Percentiles rank a stretch among this genome's conserved stretches.
Evolutionary conservation across 53 echinoderm and acorn worm genomes (phyloP).

Genomic region (Echinarachnius parma): DNA sequence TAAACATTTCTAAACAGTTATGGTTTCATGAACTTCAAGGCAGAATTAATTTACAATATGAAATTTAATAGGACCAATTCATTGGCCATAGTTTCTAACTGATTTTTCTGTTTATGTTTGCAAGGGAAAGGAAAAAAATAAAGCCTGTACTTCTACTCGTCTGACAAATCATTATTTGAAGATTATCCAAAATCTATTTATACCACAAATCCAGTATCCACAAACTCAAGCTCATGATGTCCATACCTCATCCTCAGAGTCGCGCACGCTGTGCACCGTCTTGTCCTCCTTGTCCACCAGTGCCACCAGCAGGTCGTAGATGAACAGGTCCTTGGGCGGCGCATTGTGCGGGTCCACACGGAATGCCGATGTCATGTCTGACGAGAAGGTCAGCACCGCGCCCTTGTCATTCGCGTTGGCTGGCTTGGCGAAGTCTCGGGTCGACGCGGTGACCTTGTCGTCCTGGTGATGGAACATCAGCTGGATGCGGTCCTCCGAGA

Average conservation of each 20-base stretch:
- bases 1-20: no score
- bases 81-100: no score
- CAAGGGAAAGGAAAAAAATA: no score
- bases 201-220: no score
- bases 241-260: slow-evolving; percentile 94
- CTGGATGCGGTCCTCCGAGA: slow-evolving; percentile 94
- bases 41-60: no score
- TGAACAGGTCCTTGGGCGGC: slow-evolving; percentile 76
- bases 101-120: no score
- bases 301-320: slow-evolving; percentile 84
- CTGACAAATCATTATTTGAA: no score
- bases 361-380: slow-evolving; percentile 89
- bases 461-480: slow-evolving; percentile 95
- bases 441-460: slow-evolving; percentile 88
- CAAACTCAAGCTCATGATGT: background rate
- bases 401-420: slow-evolving; percentile 96
- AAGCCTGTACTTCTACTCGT: no score
- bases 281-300: slow-evolving; percentile 88
- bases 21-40: no score
- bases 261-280: slow-evolving; percentile 76
- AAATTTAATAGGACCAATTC: no score
- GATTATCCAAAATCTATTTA: no score
- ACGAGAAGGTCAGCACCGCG: slow-evolving; percentile 71
- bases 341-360: slow-evolving; percentile 80
- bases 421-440: slow-evolving; percentile 93